Percentiles rank a stretch among this genome's conserved stretches.
Evolutionary conservation across 2,888 invertebrate genomes (phyloP).

Genomic region (Nyleta sp.): DNA sequence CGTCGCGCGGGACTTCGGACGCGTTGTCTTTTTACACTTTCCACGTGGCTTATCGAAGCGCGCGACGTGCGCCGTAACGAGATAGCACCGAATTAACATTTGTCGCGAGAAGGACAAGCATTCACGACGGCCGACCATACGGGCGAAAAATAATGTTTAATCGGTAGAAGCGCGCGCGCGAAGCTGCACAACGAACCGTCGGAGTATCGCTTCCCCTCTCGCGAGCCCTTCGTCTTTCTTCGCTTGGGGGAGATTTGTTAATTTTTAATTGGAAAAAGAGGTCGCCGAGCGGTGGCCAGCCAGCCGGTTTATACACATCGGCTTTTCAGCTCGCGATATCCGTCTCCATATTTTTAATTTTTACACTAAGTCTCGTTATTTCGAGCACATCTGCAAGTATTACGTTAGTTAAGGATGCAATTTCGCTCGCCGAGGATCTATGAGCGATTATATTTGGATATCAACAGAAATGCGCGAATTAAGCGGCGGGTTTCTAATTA

Average conservation of each 20-base stretch:
- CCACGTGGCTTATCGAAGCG: slow-evolving; percentile 59
- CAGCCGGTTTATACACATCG: slow-evolving; percentile 44
- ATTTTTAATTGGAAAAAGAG: slow-evolving; percentile 81
- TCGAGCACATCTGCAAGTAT: slow-evolving; percentile 38
- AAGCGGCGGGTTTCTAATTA: no score
- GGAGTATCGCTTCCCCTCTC: slow-evolving; percentile 59
- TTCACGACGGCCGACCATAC: slow-evolving; percentile 49
- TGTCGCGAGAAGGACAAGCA: slow-evolving; percentile 58
- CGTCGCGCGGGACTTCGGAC: slow-evolving; percentile 35
- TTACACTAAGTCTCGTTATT: slow-evolving; percentile 54
- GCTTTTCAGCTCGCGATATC: slow-evolving; percentile 45
- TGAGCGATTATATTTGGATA: no score
- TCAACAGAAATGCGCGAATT: no score
- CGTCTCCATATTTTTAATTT: slow-evolving; percentile 44
- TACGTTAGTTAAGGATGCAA: slow-evolving; percentile 26
- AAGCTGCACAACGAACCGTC: slow-evolving; percentile 75
- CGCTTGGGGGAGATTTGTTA: slow-evolving; percentile 76
- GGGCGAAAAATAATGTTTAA: slow-evolving; percentile 78
- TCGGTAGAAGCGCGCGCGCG: slow-evolving; percentile 77
- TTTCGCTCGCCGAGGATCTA: slow-evolving; percentile 8
- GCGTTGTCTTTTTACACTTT: slow-evolving; percentile 43
- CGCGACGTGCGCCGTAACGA: slow-evolving; percentile 63
- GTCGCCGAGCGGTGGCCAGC: slow-evolving; percentile 45
- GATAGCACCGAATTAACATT: slow-evolving; percentile 74
- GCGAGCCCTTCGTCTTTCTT: slow-evolving; percentile 61